A percentile compares a stretch with the other conserved stretches of the same genome.
These are phyloP conservation scores for honey bee (Apis mellifera) DNA, from an alignment of 1,140 invertebrate species.

Conservation along the genomic window Amel_HAv3.1 CM009936.2:13517001-13517500, in stretches of 20 bases:
- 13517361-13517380: too few species aligned
- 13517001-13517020: not conserved
- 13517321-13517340: not conserved
- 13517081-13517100: not conserved
- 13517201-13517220: slow-evolving; percentile 15
- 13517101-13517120: slow-evolving; percentile 2
- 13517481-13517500: too few species aligned
- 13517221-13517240: slow-evolving; percentile 23
- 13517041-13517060: not conserved
- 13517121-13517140: slow-evolving; percentile 3
- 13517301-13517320: not conserved
- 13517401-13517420: too few species aligned
- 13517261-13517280: slow-evolving; percentile 36
- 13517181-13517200: not conserved
- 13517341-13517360: too few species aligned
- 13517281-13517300: slow-evolving; percentile 14
- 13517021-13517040: not conserved
- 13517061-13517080: slow-evolving; percentile 10
- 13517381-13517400: too few species aligned
- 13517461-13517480: too few species aligned
- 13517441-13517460: too few species aligned
- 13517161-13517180: not conserved
- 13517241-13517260: slow-evolving; percentile 5
- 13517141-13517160: slow-evolving; percentile 6
- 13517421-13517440: too few species aligned